phyloP scores from a whole-genome alignment of 2,888 invertebrate species.

The Melanostoma mellinum region DNA sequence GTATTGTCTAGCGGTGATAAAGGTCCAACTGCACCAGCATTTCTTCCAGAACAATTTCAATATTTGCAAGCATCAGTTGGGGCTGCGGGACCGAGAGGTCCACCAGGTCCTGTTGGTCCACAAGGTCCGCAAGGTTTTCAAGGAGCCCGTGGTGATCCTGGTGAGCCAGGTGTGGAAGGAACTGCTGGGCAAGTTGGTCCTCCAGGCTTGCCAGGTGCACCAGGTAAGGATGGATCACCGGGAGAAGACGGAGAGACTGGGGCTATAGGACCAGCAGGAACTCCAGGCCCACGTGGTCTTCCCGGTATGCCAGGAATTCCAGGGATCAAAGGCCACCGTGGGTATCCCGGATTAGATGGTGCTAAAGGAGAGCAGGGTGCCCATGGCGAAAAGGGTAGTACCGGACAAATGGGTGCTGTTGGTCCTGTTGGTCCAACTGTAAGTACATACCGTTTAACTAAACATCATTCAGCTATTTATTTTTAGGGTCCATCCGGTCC shows the following conservation, averaged over 20 bases:
- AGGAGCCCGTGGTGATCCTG: slow-evolving; percentile 89
- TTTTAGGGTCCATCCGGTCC: slow-evolving; percentile 89
- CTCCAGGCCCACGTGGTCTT: slow-evolving; percentile 88
- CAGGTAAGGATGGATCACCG: slow-evolving; percentile 88
- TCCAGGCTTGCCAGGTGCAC: slow-evolving; percentile 88
- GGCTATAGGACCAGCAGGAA: slow-evolving; percentile 87
- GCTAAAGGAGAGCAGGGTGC: slow-evolving; percentile 91
- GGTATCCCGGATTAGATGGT: slow-evolving; percentile 90
- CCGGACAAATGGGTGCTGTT: slow-evolving; percentile 88
- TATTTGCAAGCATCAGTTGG: slow-evolving; percentile 92
- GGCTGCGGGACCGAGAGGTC: slow-evolving; percentile 90
- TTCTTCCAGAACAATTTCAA: slow-evolving; percentile 87
- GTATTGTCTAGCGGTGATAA: slow-evolving; percentile 89
- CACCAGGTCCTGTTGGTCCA: slow-evolving; percentile 86
- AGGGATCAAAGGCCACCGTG: slow-evolving; percentile 92
- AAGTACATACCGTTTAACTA: slow-evolving; percentile 49
- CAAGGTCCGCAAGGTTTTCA: slow-evolving; percentile 92
- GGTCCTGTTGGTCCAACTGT: slow-evolving; percentile 86
- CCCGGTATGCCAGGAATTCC: slow-evolving; percentile 90
- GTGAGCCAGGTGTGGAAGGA: slow-evolving; percentile 89
- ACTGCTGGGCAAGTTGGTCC: slow-evolving; percentile 88
- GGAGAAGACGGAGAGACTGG: slow-evolving; percentile 93
- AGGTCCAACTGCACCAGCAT: slow-evolving; percentile 85
- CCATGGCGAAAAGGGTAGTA: slow-evolving; percentile 89
- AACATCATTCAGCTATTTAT: slow-evolving; percentile 2